Conservation (phyloP, 2,113 vertebrate species). For the Seriola rivoliana region DNA sequence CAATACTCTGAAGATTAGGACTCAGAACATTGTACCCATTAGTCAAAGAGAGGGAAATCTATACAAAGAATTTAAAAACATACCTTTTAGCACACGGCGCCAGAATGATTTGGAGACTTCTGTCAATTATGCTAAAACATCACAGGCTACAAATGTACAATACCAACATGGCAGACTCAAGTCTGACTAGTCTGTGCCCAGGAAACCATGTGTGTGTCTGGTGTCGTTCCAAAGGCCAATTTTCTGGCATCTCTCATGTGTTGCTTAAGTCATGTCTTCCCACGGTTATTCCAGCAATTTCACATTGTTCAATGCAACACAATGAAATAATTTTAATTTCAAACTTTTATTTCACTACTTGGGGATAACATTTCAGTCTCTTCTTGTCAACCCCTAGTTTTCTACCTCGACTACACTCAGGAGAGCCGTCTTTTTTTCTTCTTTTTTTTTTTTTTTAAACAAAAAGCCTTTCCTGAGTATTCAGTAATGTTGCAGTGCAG, state of each 20-base stretch:
- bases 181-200: constrained; percentile 32
- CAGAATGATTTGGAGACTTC: background rate
- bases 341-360: background rate
- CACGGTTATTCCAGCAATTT: constrained; percentile 37
- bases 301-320: constrained; percentile 48
- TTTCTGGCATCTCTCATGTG: constrained; percentile 28
- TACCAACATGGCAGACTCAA: constrained; percentile 14
- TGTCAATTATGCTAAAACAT: background rate
- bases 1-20: constrained; percentile 1
- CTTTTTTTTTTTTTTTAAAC: too few relatives aligned
- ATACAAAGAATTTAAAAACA: background rate
- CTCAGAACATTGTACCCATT: background rate
- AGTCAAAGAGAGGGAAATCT: background rate
- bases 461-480: background rate
- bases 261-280: constrained; percentile 33
- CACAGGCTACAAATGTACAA: constrained; percentile 27
- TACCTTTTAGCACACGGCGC: background rate
- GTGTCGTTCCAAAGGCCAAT: constrained; percentile 27
- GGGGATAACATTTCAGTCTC: constrained; percentile 5
- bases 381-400: background rate
- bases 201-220: constrained; percentile 11
- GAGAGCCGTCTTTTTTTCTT: background rate
- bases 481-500: background rate
- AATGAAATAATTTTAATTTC: constrained; percentile 20
- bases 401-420: background rate